Percentiles rank a stretch among this genome's conserved stretches.
Evolutionary conservation across 2,113 vertebrate species (phyloP).

Genomic region (Rhinolophus sinicus): DNA sequence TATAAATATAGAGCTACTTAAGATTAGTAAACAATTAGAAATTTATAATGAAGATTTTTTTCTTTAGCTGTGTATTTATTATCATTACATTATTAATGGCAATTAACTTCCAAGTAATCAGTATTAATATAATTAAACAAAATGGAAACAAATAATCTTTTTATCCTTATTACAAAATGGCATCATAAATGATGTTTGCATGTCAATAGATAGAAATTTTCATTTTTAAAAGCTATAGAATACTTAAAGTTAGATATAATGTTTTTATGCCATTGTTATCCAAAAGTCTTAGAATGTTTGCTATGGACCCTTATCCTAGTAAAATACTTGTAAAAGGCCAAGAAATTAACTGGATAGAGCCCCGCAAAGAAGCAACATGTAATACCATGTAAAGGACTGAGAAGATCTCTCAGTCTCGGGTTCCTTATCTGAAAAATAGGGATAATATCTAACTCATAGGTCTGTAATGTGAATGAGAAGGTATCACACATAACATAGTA

Average conservation of each 20-base stretch:
- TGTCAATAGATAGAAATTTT: background rate
- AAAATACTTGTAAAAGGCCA: slow-evolving; percentile 44
- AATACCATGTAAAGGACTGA: slow-evolving; percentile 22
- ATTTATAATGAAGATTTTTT: slow-evolving; percentile 51
- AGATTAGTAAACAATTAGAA: slow-evolving; percentile 45
- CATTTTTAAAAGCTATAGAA: slow-evolving; percentile 8
- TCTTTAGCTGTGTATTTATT: slow-evolving; percentile 22
- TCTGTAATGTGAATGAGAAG: slow-evolving; percentile 11
- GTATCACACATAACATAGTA: background rate
- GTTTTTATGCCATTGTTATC: background rate
- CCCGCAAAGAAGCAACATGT: slow-evolving; percentile 33
- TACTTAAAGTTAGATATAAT: background rate
- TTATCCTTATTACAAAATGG: slow-evolving; percentile 44
- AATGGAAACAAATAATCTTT: background rate
- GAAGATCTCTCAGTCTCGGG: background rate
- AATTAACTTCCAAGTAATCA: slow-evolving; percentile 42
- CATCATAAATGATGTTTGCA: background rate
- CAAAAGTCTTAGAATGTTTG: slow-evolving; percentile 48
- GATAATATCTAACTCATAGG: background rate
- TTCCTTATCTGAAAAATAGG: slow-evolving; percentile 37
- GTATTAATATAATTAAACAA: slow-evolving; percentile 34
- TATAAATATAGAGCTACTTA: slow-evolving; percentile 44
- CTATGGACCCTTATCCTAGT: background rate
- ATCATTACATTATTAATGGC: background rate
- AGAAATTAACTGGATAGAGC: slow-evolving; percentile 27